Base-by-base conservation (phyloP, 1,140 invertebrate genomes). In the Rhyacophila brunnea region DNA sequence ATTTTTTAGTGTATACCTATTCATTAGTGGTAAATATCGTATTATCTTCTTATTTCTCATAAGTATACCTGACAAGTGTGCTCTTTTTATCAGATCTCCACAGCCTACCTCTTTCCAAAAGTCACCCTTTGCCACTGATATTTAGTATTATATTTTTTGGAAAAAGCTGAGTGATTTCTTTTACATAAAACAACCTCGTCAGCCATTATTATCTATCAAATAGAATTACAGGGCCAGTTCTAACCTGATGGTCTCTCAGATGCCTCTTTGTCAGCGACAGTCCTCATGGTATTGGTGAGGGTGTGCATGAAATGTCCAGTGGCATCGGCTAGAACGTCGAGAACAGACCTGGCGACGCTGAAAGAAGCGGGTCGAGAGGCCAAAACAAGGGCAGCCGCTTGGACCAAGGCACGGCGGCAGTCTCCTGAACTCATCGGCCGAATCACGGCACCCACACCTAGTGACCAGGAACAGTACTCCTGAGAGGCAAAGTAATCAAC, bases 311-410 rank as follows among this genome's bases (percentile, higher is more conserved):
- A 78, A 19, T 72, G 57, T 18, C 78, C 76, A 40, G 77, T 60
- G 13, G 73, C 70, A 65, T 79, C 78, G 2, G 76, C 70, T 4
- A 77, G 64, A 19, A 74, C 68, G 54, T 69, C 71, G 1, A 80
- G 59, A n/a, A 72, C 75, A 14, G 71, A 73, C 42, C 72, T 74
- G 5, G 75, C 74, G 19, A 68, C 70, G 13, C 69, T 34, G 14
- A 78, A 68, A 3, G 74, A 74, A 11, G 74, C 65, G 44, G 77
- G 74, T 1, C 36, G 38, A 1, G 58, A 36, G 10, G 73, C 75
- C 23, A 80, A 66, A 18, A 71, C 70, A 52, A 80, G 73, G 13
- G 78, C 74, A n/a, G 75, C 74, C 60, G 74, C 77, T 23, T 78
- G 76, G 38, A 66, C 62, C 43, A 80, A 57, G 6, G 76, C 73